Percentiles rank a stretch among this genome's conserved stretches.
Evolutionary conservation across 2,888 invertebrate genomes (phyloP).

Genomic region (Cephus pygmeus): DNA sequence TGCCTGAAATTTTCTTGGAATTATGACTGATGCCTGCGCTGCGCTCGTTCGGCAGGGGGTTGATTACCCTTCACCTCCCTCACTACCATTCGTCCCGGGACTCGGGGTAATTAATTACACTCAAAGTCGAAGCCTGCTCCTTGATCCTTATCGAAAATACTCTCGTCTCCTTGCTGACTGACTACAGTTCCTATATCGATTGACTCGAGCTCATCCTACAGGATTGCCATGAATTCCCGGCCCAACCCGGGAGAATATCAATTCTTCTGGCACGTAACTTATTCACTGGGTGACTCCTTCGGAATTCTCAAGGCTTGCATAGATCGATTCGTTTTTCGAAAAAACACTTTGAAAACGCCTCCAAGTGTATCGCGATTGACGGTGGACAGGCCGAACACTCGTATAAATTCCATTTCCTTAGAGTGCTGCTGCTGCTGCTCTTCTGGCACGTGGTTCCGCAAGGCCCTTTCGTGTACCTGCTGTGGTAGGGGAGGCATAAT

Average conservation of each 20-base stretch:
- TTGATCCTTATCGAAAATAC: constrained; percentile 55
- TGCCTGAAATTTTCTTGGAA: constrained; percentile 41
- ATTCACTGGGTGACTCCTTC: too few relatives aligned
- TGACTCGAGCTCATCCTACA: constrained; percentile 28
- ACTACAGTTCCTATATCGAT: constrained; percentile 36
- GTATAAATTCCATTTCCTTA: constrained; percentile 24
- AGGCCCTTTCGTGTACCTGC: constrained; percentile 7
- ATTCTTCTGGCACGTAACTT: too few relatives aligned
- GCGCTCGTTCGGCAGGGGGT: constrained; percentile 55
- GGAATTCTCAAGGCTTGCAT: too few relatives aligned
- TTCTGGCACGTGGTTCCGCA: not conserved
- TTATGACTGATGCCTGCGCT: constrained; percentile 54
- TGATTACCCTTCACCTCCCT: too few relatives aligned
- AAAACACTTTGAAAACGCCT: too few relatives aligned
- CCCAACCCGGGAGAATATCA: too few relatives aligned
- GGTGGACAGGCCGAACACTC: too few relatives aligned
- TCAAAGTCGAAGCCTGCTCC: constrained; percentile 48
- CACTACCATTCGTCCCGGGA: constrained; percentile 28
- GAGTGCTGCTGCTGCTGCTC: constrained; percentile 4
- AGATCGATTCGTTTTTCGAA: too few relatives aligned
- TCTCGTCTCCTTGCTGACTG: constrained; percentile 29
- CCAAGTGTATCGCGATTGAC: too few relatives aligned
- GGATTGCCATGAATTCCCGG: too few relatives aligned
- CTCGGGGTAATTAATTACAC: constrained; percentile 59
- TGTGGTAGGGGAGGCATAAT: constrained; percentile 21